Evolutionary conservation across 2,113 vertebrate genomes (phyloP).

Genomic region (Hydrochoerus hydrochaeris): DNA sequence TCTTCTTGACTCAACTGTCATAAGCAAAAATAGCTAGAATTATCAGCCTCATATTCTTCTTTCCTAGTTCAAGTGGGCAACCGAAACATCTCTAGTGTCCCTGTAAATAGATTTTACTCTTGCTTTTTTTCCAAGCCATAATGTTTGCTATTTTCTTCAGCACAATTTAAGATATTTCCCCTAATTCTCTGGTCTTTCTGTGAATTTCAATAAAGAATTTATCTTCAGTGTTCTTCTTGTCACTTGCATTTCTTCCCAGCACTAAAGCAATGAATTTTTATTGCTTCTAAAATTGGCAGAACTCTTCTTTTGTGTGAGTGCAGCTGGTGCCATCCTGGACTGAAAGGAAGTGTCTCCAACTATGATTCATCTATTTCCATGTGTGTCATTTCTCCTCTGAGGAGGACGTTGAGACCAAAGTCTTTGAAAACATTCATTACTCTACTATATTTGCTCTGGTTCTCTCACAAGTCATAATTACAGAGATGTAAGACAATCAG

Average conservation of each 20-base stretch:
- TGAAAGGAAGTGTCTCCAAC: neutral
- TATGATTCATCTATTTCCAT: neutral
- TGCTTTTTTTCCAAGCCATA: neutral
- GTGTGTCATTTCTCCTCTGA: neutral
- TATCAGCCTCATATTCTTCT: neutral
- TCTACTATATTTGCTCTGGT: too few species aligned
- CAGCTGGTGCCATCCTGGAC: neutral
- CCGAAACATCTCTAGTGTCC: neutral
- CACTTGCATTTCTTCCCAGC: neutral
- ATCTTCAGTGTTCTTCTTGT: neutral
- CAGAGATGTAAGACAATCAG: neutral
- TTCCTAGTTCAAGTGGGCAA: neutral
- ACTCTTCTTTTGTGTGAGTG: neutral
- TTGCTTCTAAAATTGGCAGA: neutral
- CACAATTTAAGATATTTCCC: neutral
- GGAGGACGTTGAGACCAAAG: too few species aligned
- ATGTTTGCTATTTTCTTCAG: neutral
- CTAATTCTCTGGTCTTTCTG: neutral
- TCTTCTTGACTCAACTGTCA: neutral
- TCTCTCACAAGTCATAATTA: neutral
- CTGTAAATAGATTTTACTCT: neutral
- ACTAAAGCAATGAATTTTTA: neutral
- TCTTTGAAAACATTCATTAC: neutral
- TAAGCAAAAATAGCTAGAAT: neutral
- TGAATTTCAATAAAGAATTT: neutral